These are phyloP conservation scores for Sebastes trivittatus DNA, from an alignment of 2,797 vertebrate species.

Conservation along the genomic window DNA sequence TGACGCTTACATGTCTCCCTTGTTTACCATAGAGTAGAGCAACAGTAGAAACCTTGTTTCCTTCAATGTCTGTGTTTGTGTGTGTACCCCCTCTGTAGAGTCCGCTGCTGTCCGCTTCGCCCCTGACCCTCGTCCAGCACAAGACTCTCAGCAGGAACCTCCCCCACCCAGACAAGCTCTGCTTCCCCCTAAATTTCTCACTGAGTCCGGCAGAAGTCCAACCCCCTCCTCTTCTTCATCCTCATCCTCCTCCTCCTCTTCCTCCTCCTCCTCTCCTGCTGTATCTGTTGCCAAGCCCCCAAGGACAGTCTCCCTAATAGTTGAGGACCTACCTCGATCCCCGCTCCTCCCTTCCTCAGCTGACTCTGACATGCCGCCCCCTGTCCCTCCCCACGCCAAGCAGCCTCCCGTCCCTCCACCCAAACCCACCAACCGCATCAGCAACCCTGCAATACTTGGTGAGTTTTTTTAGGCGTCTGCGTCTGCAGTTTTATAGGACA, in stretches of 20 bases:
- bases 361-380: conserved; percentile 51
- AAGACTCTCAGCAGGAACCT: conserved; percentile 71
- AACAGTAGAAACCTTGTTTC: neutral
- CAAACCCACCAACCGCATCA: conserved; percentile 91
- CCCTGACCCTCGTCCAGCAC: conserved; percentile 61
- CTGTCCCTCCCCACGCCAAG: conserved; percentile 81
- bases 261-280: conserved; percentile 51
- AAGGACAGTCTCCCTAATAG: conserved; percentile 77
- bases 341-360: neutral
- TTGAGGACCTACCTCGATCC: conserved; percentile 41
- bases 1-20: neutral
- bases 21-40: neutral
- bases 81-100: conserved; percentile 73
- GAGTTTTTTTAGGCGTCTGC: conserved; percentile 65
- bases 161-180: conserved; percentile 83
- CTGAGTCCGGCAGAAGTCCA: conserved; percentile 71
- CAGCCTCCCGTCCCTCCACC: conserved; percentile 92
- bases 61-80: conserved; percentile 25
- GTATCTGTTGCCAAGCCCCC: conserved; percentile 75
- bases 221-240: conserved; percentile 42
- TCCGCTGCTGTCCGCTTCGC: conserved; percentile 79
- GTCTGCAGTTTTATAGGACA: neutral
- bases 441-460: conserved; percentile 88
- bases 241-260: conserved; percentile 65
- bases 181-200: conserved; percentile 87